These are phyloP conservation scores for Falco novaeseelandiae DNA, from an alignment of 2,797 vertebrate genomes.

Conservation along the genomic window DNA sequence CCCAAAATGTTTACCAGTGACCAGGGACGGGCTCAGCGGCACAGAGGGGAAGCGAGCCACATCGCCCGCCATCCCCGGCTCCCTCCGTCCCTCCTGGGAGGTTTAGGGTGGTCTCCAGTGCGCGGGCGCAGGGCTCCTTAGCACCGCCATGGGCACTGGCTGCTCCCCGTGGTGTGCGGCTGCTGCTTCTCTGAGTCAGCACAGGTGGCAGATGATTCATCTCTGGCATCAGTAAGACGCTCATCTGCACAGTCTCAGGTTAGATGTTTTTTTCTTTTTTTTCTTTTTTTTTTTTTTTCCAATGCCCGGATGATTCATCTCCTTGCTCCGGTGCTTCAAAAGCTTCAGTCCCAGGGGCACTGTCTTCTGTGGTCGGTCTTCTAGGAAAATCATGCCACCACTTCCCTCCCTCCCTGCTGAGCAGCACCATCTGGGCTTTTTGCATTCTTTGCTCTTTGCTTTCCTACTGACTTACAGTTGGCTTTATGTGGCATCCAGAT, in stretches of 20 bases:
- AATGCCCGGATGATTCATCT: constrained; percentile 63
- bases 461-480: not conserved
- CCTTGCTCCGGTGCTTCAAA: not conserved
- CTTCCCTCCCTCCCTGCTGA: not conserved
- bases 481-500: not conserved
- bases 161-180: not conserved
- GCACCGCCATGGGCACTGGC: not conserved
- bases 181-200: constrained; percentile 51
- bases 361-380: not conserved
- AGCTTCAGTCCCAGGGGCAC: constrained; percentile 27
- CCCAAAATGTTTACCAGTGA: not conserved
- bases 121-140: fast-evolving
- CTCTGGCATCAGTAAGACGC: not conserved
- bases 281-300: not conserved
- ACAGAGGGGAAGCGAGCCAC: not conserved
- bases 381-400: not conserved
- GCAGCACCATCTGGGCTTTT: not conserved
- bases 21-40: not conserved
- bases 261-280: not conserved
- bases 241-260: constrained; percentile 48
- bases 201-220: constrained; percentile 72
- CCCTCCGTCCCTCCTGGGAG: not conserved
- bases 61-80: fast-evolving
- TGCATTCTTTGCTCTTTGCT: not conserved
- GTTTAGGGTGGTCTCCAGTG: fast-evolving